Percentiles rank a stretch among this genome's conserved stretches.
These are phyloP conservation scores for Neopipo cinnamomea DNA, from an alignment of 2,113 vertebrate species.

Conservation along the genomic window DNA sequence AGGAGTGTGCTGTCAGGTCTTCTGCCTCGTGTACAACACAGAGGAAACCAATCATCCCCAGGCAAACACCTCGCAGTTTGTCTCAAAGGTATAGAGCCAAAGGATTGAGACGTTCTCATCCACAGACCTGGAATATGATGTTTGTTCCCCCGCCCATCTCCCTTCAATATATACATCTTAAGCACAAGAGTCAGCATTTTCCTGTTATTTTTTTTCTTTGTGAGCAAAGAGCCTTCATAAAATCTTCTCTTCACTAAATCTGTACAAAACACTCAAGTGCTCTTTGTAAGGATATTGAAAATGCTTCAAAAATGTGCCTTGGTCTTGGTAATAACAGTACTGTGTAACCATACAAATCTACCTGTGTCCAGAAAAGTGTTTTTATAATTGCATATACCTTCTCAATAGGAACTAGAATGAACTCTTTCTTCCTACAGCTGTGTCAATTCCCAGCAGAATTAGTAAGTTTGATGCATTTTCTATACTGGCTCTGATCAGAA, in stretches of 20 bases:
- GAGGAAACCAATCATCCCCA: neutral
- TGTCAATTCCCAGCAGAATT: neutral
- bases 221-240: neutral
- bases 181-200: neutral
- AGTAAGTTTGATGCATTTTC: neutral
- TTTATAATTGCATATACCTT: neutral
- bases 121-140: neutral
- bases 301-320: neutral
- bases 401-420: neutral
- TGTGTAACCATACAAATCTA: neutral
- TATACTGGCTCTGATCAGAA: neutral
- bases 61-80: neutral
- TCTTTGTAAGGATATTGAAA: neutral
- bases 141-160: neutral
- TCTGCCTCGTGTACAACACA: neutral
- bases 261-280: neutral
- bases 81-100: neutral
- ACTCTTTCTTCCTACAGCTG: neutral
- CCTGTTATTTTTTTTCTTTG: accelerated
- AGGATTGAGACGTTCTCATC: neutral
- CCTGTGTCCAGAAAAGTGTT: neutral
- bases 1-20: neutral
- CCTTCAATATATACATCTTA: neutral
- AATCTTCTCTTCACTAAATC: neutral
- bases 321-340: neutral